Conservation (phyloP, 1,140 invertebrate species). For the Lineus longissimus region DNA sequence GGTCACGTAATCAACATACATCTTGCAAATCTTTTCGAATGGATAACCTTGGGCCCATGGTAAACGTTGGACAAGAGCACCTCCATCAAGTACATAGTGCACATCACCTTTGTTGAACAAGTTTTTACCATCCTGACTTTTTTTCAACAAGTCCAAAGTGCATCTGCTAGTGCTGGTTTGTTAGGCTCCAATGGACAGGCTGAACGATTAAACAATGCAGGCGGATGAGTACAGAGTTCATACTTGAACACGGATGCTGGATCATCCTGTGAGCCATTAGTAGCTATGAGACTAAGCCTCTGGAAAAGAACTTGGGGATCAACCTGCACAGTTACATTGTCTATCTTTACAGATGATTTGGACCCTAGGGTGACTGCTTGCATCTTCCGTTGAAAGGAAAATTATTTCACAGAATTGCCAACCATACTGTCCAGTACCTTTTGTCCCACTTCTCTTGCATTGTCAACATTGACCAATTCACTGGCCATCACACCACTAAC, state of each 20-base stretch:
- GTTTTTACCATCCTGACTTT: too few relatives aligned
- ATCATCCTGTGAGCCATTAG: too few relatives aligned
- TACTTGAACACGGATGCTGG: too few relatives aligned
- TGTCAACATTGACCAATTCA: conserved; percentile 15
- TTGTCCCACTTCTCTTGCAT: conserved; percentile 15
- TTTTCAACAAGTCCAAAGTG: not conserved
- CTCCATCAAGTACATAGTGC: conserved; percentile 1
- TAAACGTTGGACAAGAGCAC: not conserved
- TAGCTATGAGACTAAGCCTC: too few relatives aligned
- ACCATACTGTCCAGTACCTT: conserved; percentile 18
- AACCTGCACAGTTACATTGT: too few relatives aligned
- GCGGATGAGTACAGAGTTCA: too few relatives aligned
- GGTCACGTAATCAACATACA: not conserved
- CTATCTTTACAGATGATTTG: conserved; percentile 11
- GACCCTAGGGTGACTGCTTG: conserved; percentile 18
- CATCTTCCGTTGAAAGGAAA: conserved; percentile 16
- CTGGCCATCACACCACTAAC: conserved; percentile 3
- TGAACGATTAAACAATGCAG: too few relatives aligned
- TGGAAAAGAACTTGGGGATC: too few relatives aligned
- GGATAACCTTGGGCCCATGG: not conserved
- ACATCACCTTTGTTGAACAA: too few relatives aligned
- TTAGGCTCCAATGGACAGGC: too few relatives aligned
- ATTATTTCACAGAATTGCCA: conserved; percentile 15
- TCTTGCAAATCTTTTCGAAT: not conserved
- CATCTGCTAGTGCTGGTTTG: too few relatives aligned